phyloP scores from a whole-genome alignment of 2,113 vertebrate genomes.

The Brachyistius frenatus region DNA sequence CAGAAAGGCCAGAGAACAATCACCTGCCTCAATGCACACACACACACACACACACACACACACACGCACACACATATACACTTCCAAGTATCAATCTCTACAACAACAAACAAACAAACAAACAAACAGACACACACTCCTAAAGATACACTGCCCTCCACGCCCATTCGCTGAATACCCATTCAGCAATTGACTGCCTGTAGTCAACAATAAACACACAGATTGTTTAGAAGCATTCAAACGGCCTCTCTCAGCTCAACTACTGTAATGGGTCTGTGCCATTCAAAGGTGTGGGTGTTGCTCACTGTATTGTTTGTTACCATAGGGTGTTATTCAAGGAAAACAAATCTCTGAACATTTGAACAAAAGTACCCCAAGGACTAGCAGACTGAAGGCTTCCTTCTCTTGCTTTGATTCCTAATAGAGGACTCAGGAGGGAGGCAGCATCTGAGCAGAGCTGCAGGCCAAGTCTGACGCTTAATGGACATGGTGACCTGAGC shows the following conservation, averaged over 20 bases:
- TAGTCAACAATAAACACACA: constrained; percentile 80
- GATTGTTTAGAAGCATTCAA: constrained; percentile 82
- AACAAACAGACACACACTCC: constrained; percentile 69
- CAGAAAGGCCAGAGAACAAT: constrained; percentile 36
- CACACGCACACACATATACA: constrained; percentile 52
- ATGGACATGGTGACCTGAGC: constrained; percentile 81
- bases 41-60: constrained; percentile 24
- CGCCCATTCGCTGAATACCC: constrained; percentile 70
- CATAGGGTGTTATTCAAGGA: constrained; percentile 82
- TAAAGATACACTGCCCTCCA: constrained; percentile 60
- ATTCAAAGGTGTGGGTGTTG: constrained; percentile 84
- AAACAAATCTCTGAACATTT: constrained; percentile 85
- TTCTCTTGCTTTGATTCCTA: constrained; percentile 86
- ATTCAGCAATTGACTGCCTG: constrained; percentile 66
- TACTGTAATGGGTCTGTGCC: constrained; percentile 69
- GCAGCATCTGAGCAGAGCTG: constrained; percentile 43
- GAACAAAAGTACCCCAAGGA: constrained; percentile 89
- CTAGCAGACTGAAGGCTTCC: constrained; percentile 86
- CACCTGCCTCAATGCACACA: constrained; percentile 39
- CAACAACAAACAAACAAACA: constrained; percentile 60
- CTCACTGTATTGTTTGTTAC: constrained; percentile 81
- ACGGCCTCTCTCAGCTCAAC: constrained; percentile 66
- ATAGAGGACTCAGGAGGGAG: constrained; percentile 79
- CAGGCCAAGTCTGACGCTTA: constrained; percentile 74
- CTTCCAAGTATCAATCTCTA: constrained; percentile 55